Evolutionary conservation across 2,113 vertebrate species (phyloP).

Genomic region (Ivindomyrus marchei): DNA sequence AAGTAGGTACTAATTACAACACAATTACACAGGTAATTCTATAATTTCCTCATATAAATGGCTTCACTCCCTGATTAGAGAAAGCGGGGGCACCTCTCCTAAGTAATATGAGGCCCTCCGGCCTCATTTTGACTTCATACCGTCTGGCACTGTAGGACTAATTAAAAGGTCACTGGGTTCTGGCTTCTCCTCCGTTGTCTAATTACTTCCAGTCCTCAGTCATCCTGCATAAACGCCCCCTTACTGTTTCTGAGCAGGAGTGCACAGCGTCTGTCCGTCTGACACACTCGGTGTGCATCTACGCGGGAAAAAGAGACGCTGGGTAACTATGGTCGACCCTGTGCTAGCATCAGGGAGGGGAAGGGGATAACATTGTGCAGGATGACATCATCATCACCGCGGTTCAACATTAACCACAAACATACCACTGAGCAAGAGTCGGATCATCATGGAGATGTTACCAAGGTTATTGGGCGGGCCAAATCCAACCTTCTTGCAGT

Average conservation of each 20-base stretch:
- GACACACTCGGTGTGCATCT: background rate
- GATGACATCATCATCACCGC: background rate
- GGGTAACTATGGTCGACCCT: background rate
- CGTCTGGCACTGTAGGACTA: background rate
- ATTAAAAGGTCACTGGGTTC: background rate
- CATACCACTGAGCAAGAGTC: background rate
- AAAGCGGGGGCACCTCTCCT: background rate
- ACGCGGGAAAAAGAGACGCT: background rate
- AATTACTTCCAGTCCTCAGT: constrained; percentile 7
- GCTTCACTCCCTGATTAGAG: constrained; percentile 5
- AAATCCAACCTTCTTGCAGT: background rate
- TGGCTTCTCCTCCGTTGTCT: background rate
- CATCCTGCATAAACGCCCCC: background rate
- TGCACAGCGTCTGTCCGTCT: background rate
- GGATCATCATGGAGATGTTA: background rate
- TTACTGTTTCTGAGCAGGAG: background rate
- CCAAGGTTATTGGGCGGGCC: background rate
- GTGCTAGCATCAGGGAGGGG: background rate
- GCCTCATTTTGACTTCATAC: background rate
- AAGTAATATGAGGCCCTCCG: background rate
- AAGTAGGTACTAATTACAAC: constrained; percentile 5
- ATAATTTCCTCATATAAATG: background rate
- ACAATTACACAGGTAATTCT: background rate
- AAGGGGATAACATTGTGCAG: background rate
- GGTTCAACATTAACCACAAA: background rate